Conservation (phyloP, 2,113 vertebrate species). For the Neolamprologus hecqui region DNA sequence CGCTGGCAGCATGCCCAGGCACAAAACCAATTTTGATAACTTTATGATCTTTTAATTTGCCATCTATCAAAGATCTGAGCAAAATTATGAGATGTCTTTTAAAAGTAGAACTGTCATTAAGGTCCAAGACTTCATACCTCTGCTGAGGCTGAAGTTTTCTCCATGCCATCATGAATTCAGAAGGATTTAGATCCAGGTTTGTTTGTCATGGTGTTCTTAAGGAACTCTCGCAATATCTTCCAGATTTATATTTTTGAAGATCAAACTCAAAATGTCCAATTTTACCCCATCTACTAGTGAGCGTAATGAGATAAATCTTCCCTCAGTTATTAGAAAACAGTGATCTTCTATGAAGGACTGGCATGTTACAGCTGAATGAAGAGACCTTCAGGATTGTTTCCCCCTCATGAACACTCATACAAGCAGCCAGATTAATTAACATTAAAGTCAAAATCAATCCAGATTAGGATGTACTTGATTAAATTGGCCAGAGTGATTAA, state of each 20-base stretch:
- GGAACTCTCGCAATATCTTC: background rate
- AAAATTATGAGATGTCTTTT: background rate
- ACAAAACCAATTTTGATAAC: background rate
- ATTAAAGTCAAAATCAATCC: slow-evolving; percentile 41
- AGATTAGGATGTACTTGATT: slow-evolving; percentile 31
- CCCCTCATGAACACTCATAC: background rate
- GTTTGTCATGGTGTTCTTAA: background rate
- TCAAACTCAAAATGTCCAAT: background rate
- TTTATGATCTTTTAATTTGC: background rate
- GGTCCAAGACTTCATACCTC: background rate
- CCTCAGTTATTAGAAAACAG: background rate
- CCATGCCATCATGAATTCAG: background rate
- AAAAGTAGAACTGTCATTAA: background rate
- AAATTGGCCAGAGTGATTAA: slow-evolving; percentile 8
- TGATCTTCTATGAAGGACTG: background rate
- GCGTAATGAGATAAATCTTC: background rate
- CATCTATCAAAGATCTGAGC: background rate
- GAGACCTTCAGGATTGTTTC: background rate
- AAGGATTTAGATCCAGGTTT: background rate
- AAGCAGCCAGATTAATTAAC: background rate
- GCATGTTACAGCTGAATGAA: background rate
- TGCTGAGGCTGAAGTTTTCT: background rate
- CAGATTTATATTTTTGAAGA: background rate
- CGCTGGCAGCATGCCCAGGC: background rate
- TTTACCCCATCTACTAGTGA: background rate